Conservation (phyloP, 2,888 invertebrate species). For the Halictus quadricinctus region DNA sequence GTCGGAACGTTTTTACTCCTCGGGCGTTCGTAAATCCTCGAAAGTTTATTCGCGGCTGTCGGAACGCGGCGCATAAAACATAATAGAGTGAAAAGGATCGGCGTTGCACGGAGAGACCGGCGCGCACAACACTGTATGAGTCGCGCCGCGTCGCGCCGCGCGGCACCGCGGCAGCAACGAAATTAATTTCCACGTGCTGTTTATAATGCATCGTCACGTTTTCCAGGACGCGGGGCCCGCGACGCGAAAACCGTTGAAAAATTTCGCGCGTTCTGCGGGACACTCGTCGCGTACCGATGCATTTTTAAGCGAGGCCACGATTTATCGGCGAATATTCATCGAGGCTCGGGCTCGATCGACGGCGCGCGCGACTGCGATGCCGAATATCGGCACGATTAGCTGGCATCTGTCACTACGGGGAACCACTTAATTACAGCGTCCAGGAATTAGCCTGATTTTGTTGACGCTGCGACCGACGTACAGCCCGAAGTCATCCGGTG, state of each 20-base stretch:
- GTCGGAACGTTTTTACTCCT: not conserved
- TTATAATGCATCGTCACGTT: slow-evolving; percentile 26
- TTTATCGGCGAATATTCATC: slow-evolving; percentile 22
- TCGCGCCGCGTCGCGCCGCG: not conserved
- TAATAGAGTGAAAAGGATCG: slow-evolving; percentile 6
- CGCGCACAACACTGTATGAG: not conserved
- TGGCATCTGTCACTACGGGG: not conserved
- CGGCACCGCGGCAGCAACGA: not conserved
- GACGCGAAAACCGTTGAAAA: not conserved
- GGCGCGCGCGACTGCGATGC: not conserved
- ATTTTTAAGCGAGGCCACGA: slow-evolving; percentile 8
- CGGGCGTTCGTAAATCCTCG: not conserved
- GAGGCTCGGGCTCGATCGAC: not conserved
- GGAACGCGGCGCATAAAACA: slow-evolving; percentile 6
- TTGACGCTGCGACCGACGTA: not conserved
- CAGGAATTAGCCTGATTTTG: not conserved
- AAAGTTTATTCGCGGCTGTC: slow-evolving; percentile 1
- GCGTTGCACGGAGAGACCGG: not conserved
- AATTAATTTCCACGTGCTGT: slow-evolving; percentile 8
- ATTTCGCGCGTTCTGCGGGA: not conserved
- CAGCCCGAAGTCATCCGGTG: not conserved
- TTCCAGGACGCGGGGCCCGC: not conserved
- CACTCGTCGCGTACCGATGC: not conserved
- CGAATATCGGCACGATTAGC: not conserved
- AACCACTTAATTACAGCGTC: not conserved